Conservation (phyloP, 2,888 invertebrate species). For the Rhorus exstirpatorius region DNA sequence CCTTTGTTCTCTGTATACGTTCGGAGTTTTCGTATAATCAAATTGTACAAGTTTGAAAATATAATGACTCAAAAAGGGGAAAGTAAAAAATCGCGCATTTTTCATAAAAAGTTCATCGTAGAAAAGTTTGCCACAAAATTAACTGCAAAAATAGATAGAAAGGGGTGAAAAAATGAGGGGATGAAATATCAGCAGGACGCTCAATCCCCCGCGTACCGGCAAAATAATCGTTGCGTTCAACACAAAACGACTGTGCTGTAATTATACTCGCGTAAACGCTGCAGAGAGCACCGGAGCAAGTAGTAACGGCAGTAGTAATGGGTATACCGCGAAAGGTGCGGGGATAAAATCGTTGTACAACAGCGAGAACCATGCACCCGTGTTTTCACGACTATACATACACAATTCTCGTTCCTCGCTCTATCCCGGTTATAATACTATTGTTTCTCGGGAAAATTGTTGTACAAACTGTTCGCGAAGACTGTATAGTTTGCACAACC, state of each 20-base stretch:
- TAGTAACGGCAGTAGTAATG: conserved; percentile 41
- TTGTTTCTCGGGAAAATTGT: conserved; percentile 59
- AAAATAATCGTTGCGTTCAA: conserved; percentile 48
- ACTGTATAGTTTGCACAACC: conserved; percentile 1
- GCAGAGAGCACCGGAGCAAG: conserved; percentile 40
- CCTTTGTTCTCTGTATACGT: too few species aligned
- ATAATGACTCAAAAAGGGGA: too few species aligned
- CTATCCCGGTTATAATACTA: conserved; percentile 37
- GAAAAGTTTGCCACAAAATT: too few species aligned
- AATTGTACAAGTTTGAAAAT: too few species aligned
- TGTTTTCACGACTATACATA: conserved; percentile 23
- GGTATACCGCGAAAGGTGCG: conserved; percentile 15
- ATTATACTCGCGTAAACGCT: conserved; percentile 52
- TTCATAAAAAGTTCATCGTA: too few species aligned
- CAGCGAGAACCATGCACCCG: conserved; percentile 10
- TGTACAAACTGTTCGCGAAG: conserved; percentile 45
- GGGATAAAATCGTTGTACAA: conserved; percentile 24
- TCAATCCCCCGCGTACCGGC: not conserved
- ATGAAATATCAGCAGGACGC: conserved; percentile 1
- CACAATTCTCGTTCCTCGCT: conserved; percentile 34
- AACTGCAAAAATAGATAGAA: too few species aligned
- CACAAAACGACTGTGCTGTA: conserved; percentile 44
- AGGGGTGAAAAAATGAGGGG: conserved; percentile 5
- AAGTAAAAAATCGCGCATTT: too few species aligned
- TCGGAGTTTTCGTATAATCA: too few species aligned